These are phyloP conservation scores for Parochlus steinenii DNA, from an alignment of 2,888 invertebrate genomes.

Conservation along the genomic window DNA sequence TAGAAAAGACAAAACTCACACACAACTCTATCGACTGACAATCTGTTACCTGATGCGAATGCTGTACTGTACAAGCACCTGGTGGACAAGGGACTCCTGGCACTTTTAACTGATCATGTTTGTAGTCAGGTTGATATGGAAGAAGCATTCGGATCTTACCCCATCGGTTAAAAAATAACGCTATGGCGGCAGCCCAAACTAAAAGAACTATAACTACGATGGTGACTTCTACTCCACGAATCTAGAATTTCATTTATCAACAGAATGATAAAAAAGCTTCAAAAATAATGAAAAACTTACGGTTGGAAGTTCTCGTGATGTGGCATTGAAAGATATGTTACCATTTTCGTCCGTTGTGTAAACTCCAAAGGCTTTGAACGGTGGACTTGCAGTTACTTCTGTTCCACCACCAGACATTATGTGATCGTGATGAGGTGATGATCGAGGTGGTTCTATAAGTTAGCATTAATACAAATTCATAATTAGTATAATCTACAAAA, in stretches of 20 bases:
- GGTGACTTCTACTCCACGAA: conserved; percentile 79
- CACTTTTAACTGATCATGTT: conserved; percentile 70
- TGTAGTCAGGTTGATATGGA: conserved; percentile 83
- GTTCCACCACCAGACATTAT: conserved; percentile 26
- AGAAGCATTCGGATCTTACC: conserved; percentile 80
- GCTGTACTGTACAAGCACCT: conserved; percentile 40
- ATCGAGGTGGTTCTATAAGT: conserved; percentile 57
- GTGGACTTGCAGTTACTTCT: conserved; percentile 31
- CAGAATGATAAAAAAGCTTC: neutral
- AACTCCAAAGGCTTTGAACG: conserved; percentile 20
- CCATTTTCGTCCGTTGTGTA: conserved; percentile 24
- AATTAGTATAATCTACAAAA: no score
- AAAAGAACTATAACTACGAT: conserved; percentile 68
- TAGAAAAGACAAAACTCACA: no score
- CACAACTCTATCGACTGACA: no score
- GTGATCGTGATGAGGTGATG: conserved; percentile 61
- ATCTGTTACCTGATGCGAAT: conserved; percentile 32
- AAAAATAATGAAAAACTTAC: conserved; percentile 17
- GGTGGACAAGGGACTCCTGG: conserved; percentile 53
- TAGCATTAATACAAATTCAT: conserved; percentile 8
- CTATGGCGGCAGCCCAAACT: conserved; percentile 76
- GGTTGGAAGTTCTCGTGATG: conserved; percentile 28
- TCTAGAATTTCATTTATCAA: no score
- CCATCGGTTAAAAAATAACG: conserved; percentile 76
- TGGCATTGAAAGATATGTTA: conserved; percentile 19